A percentile compares a stretch with the other conserved stretches of the same genome.
Conservation (phyloP, 1,140 invertebrate species). For the Cotesia glomerata region DNA sequence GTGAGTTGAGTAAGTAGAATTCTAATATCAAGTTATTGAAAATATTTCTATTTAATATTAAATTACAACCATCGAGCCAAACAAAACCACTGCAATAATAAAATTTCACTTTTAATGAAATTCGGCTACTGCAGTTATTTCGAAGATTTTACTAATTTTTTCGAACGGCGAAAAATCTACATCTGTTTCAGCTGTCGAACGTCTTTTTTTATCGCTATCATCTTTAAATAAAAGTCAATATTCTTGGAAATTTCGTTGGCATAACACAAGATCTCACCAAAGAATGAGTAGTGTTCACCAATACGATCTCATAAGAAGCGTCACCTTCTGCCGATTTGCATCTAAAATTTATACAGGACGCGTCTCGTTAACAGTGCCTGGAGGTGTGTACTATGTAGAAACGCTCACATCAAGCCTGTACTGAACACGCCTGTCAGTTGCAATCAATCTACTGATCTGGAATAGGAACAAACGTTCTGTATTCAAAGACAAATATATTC, state of each 20-base stretch:
- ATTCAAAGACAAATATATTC: slow-evolving; percentile 11
- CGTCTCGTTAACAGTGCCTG: slow-evolving; percentile 25
- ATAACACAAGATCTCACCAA: neutral
- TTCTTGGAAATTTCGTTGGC: neutral
- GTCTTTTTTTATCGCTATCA: no score
- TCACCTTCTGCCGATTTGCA: slow-evolving; percentile 19
- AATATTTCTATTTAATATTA: no score
- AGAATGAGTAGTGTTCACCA: slow-evolving; percentile 3
- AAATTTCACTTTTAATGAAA: no score
- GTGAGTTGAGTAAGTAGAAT: no score
- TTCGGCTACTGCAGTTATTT: no score
- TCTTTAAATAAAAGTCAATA: no score
- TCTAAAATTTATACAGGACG: slow-evolving; percentile 31
- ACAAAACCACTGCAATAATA: no score
- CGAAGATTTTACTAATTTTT: no score
- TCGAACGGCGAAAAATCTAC: no score
- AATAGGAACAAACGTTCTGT: slow-evolving; percentile 21
- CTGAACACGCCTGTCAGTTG: slow-evolving; percentile 22
- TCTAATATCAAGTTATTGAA: no score
- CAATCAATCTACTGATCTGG: slow-evolving; percentile 27
- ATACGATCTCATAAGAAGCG: slow-evolving; percentile 24
- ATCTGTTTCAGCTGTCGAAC: no score
- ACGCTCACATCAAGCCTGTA: neutral
- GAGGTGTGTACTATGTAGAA: slow-evolving; percentile 1
- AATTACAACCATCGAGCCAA: no score